Percentiles rank a stretch among this genome's conserved stretches.
These are phyloP conservation scores for Hemaris fuciformis DNA, from an alignment of 2,888 invertebrate species.

Conservation along the genomic window DNA sequence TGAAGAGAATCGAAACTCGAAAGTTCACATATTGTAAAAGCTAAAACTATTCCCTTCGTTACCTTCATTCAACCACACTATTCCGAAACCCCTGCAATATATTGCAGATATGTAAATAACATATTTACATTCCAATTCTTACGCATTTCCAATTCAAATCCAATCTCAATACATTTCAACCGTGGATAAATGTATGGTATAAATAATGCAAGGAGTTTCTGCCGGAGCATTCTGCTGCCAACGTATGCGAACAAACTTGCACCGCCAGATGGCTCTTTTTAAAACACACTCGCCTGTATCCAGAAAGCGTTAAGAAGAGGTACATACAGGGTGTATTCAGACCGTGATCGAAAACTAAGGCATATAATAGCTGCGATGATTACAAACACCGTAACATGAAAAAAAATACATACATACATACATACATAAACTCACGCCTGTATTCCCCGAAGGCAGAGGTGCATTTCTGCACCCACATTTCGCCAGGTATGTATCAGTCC, in stretches of 20 bases:
- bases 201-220: not conserved
- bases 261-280: not conserved
- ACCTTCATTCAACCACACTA: not conserved
- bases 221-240: not conserved
- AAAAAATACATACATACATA: too few relatives aligned
- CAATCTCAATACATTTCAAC: conserved; percentile 9
- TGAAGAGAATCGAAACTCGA: too few relatives aligned
- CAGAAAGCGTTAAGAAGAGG: too few relatives aligned
- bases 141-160: conserved; percentile 11
- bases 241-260: not conserved
- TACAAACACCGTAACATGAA: too few relatives aligned
- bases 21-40: not conserved
- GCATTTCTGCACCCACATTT: too few relatives aligned
- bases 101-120: conserved; percentile 3
- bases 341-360: too few relatives aligned
- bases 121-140: conserved; percentile 9
- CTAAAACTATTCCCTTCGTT: not conserved
- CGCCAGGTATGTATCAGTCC: too few relatives aligned
- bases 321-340: too few relatives aligned
- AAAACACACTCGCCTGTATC: not conserved
- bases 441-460: too few relatives aligned
- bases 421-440: too few relatives aligned
- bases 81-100: not conserved
- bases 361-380: too few relatives aligned
- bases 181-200: not conserved